Percentiles rank a stretch among this genome's conserved stretches.
Evolutionary conservation across 2,888 invertebrate species (phyloP).

Genomic region (Timema podura): DNA sequence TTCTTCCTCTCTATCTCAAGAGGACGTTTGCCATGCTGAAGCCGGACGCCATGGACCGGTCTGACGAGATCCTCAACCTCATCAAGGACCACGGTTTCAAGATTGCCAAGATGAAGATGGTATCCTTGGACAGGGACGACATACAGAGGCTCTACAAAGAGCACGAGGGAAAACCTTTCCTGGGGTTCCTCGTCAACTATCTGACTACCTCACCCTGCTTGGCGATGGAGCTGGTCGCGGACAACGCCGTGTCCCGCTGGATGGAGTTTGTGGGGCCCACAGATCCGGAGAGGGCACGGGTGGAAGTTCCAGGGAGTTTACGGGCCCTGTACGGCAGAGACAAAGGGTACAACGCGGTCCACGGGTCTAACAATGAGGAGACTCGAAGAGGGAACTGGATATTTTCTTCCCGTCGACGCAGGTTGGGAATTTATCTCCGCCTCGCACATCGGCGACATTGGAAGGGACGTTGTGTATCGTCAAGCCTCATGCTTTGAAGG

Average conservation of each 20-base stretch:
- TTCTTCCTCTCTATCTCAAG: conserved; percentile 30
- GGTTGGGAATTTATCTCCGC: conserved; percentile 18
- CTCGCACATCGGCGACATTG: conserved; percentile 51
- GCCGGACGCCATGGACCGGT: conserved; percentile 61
- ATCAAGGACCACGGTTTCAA: conserved; percentile 59
- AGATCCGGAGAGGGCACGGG: conserved; percentile 57
- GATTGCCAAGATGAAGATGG: conserved; percentile 69
- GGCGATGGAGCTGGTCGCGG: conserved; percentile 70
- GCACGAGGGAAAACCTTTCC: conserved; percentile 55
- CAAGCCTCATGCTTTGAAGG: conserved; percentile 83
- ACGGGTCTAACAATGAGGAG: conserved; percentile 59
- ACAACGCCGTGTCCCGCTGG: conserved; percentile 60
- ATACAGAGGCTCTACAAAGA: conserved; percentile 59
- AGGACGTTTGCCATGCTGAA: conserved; percentile 78
- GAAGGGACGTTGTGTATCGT: conserved; percentile 78
- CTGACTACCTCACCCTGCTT: conserved; percentile 65
- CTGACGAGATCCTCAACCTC: conserved; percentile 69
- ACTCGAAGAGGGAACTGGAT: conserved; percentile 50
- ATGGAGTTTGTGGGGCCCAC: conserved; percentile 57
- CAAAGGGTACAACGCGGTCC: conserved; percentile 62
- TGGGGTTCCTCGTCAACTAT: conserved; percentile 61
- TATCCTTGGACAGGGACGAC: conserved; percentile 60
- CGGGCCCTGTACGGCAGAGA: conserved; percentile 65
- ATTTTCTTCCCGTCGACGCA: conserved; percentile 12
- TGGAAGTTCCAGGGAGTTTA: conserved; percentile 53